Percentiles rank a stretch among this genome's conserved stretches.
Conservation (phyloP, 2,113 vertebrate species). For the Penelope pileata region DNA sequence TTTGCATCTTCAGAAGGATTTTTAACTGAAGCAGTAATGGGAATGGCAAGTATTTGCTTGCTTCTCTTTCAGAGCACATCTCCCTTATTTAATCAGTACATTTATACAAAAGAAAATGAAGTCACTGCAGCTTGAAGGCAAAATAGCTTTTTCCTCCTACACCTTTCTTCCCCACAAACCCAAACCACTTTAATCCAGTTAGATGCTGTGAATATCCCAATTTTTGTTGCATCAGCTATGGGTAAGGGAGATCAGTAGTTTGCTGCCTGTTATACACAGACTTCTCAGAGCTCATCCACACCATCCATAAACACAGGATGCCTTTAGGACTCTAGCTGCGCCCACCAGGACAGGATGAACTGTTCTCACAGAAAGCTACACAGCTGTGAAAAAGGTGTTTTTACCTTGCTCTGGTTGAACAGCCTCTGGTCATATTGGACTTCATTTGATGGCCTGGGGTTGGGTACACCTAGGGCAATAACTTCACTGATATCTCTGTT, state of each 20-base stretch:
- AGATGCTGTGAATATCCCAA: neutral
- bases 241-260: neutral
- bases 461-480: constrained; percentile 92
- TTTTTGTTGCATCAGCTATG: neutral
- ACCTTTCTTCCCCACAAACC: neutral
- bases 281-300: neutral
- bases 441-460: constrained; percentile 88
- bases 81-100: neutral
- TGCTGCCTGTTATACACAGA: neutral
- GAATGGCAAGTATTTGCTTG: neutral
- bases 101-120: neutral
- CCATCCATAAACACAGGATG: neutral
- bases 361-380: neutral
- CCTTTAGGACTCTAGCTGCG: neutral
- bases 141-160: neutral
- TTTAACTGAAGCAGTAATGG: neutral
- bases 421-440: constrained; percentile 96
- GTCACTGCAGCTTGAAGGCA: constrained; percentile 1
- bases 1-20: neutral
- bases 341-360: neutral
- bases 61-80: neutral
- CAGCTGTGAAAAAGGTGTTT: neutral
- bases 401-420: constrained; percentile 95
- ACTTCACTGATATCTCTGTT: constrained; percentile 97
- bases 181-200: neutral